Evolutionary conservation across 2,888 invertebrate species (phyloP).

Genomic region (Camponotus fellah): DNA sequence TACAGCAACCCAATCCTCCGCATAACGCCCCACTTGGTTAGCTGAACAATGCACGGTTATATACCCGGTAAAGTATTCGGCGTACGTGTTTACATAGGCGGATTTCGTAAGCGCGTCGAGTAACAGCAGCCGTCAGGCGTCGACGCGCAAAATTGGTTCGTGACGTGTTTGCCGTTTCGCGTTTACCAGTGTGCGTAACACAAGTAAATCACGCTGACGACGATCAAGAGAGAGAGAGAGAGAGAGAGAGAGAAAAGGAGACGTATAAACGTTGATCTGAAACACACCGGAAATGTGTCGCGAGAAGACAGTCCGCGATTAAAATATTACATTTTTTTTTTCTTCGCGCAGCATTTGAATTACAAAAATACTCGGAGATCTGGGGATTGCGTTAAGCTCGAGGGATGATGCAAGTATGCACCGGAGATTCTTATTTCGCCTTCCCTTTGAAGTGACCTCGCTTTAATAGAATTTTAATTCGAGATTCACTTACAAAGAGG

Average conservation of each 20-base stretch:
- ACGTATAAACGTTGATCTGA: constrained; percentile 48
- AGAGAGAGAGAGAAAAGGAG: not conserved
- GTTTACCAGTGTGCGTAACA: constrained; percentile 44
- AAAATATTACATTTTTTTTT: constrained; percentile 26
- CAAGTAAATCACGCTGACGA: constrained; percentile 54
- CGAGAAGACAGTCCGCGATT: constrained; percentile 32
- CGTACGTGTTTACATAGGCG: constrained; percentile 72
- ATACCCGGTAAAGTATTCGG: constrained; percentile 67
- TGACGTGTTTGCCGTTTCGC: constrained; percentile 73
- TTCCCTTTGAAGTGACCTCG: not conserved
- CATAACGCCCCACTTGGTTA: constrained; percentile 63
- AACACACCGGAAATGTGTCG: constrained; percentile 22
- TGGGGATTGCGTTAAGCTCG: constrained; percentile 9
- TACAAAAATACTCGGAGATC: not conserved
- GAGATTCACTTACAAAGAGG: not conserved
- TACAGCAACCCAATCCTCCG: constrained; percentile 40
- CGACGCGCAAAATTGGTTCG: constrained; percentile 73
- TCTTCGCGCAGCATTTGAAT: not conserved
- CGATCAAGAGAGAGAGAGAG: constrained; percentile 17
- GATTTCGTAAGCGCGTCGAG: constrained; percentile 73
- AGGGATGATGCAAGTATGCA: not conserved
- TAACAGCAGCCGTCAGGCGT: constrained; percentile 71
- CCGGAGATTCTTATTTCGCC: not conserved
- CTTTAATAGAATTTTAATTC: constrained; percentile 28
- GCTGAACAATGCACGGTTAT: constrained; percentile 63